A percentile compares a stretch with the other conserved stretches of the same genome.
Conservation (phyloP, 2,113 vertebrate genomes). For the Clinocottus analis region DNA sequence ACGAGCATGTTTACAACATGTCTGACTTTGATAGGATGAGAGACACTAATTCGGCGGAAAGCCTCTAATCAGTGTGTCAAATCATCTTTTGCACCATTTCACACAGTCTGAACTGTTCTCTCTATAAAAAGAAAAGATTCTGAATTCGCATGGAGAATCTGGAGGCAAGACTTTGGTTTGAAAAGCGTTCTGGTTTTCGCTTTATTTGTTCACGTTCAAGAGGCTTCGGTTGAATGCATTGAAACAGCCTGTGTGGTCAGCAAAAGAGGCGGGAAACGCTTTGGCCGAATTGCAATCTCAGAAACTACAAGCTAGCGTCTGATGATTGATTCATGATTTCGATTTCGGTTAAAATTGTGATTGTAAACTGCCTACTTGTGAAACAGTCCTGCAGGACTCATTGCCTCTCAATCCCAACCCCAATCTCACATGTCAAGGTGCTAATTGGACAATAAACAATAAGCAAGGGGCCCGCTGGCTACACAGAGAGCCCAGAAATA, state of each 20-base stretch:
- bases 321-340: background rate
- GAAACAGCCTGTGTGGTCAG: background rate
- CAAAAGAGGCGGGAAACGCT: background rate
- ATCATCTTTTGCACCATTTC: conserved; percentile 29
- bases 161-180: background rate
- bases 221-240: background rate
- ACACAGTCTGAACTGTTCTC: conserved; percentile 22
- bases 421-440: background rate
- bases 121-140: background rate
- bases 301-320: background rate
- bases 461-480: background rate
- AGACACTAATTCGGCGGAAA: conserved; percentile 5
- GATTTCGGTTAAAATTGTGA: background rate
- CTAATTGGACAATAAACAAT: background rate
- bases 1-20: conserved; percentile 53
- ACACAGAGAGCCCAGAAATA: background rate
- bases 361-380: background rate
- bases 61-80: conserved; percentile 48
- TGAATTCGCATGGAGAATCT: background rate
- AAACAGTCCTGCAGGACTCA: background rate
- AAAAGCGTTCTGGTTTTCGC: background rate
- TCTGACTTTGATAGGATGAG: conserved; percentile 36
- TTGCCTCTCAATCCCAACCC: background rate
- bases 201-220: background rate
- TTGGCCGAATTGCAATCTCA: background rate